Evolutionary conservation across 30 jellyfish, hydroid and myxozoan species (phyloP).

Genomic region (Turritopsis dohrnii): DNA sequence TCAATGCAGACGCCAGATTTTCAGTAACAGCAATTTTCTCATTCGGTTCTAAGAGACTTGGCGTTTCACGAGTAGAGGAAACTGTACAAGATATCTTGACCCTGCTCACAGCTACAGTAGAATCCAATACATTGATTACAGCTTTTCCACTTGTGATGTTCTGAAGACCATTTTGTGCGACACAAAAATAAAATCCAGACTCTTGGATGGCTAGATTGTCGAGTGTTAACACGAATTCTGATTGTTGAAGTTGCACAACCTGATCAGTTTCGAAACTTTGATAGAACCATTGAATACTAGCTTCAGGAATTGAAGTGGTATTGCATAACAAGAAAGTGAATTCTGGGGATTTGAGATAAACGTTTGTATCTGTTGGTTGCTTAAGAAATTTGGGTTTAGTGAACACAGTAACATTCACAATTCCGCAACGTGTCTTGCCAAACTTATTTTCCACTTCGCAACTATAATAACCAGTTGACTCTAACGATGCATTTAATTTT

Average conservation of each 20-base stretch:
- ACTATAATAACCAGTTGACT: conserved; percentile 27
- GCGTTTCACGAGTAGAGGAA: conserved; percentile 4
- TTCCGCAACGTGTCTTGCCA: conserved; percentile 30
- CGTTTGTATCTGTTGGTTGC: conserved; percentile 37
- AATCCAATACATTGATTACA: conserved; percentile 32
- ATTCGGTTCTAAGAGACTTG: not conserved
- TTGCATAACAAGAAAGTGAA: conserved; percentile 35
- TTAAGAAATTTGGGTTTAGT: conserved; percentile 31
- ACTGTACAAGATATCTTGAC: not conserved
- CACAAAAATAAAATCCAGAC: conserved; percentile 59
- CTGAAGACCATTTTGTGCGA: conserved; percentile 44
- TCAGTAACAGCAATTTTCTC: not conserved
- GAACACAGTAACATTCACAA: conserved; percentile 24
- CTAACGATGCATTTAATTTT: not conserved
- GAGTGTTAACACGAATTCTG: not conserved
- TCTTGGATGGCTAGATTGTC: conserved; percentile 24
- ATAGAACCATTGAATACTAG: conserved; percentile 34
- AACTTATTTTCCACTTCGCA: conserved; percentile 48
- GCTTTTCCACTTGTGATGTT: conserved; percentile 36
- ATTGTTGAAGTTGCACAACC: not conserved
- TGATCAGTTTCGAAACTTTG: conserved; percentile 22
- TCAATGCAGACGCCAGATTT: conserved; percentile 29
- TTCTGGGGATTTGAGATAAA: conserved; percentile 23
- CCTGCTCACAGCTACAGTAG: conserved; percentile 13
- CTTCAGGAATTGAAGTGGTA: conserved; percentile 46